Conservation (phyloP, 2,888 invertebrate genomes). For the Sphecodes monilicornis region DNA sequence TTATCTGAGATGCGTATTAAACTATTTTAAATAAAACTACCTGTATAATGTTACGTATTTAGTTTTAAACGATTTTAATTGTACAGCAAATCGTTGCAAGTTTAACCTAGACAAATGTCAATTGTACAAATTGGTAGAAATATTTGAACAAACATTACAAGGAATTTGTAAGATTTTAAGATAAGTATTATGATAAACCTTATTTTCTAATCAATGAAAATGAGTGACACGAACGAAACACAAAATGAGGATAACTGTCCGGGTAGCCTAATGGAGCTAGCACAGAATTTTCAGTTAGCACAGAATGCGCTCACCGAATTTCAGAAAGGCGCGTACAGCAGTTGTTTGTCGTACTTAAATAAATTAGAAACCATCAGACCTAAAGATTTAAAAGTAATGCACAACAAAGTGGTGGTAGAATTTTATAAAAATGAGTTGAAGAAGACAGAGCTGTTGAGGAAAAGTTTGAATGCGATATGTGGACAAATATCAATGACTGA, state of each 20-base stretch:
- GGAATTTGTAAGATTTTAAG: slow-evolving; percentile 9
- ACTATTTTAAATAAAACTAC: not conserved
- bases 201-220: slow-evolving; percentile 43
- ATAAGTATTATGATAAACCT: slow-evolving; percentile 15
- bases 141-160: not conserved
- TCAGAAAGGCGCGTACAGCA: slow-evolving; percentile 87
- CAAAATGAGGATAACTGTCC: slow-evolving; percentile 65
- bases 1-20: not conserved
- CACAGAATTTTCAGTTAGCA: slow-evolving; percentile 87
- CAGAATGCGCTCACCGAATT: slow-evolving; percentile 87
- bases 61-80: not conserved
- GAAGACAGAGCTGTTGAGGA: slow-evolving; percentile 90
- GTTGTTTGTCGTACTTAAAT: slow-evolving; percentile 87
- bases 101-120: slow-evolving; percentile 48
- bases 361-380: slow-evolving; percentile 88
- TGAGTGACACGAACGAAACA: slow-evolving; percentile 68
- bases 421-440: slow-evolving; percentile 91
- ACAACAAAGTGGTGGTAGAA: slow-evolving; percentile 94
- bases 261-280: slow-evolving; percentile 81
- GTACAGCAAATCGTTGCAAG: not conserved
- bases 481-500: slow-evolving; percentile 85
- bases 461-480: slow-evolving; percentile 88
- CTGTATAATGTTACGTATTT: not conserved
- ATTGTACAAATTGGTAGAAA: slow-evolving; percentile 13
- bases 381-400: slow-evolving; percentile 90